Conservation (phyloP, 1,140 invertebrate genomes). For the Caerostris darwini region DNA sequence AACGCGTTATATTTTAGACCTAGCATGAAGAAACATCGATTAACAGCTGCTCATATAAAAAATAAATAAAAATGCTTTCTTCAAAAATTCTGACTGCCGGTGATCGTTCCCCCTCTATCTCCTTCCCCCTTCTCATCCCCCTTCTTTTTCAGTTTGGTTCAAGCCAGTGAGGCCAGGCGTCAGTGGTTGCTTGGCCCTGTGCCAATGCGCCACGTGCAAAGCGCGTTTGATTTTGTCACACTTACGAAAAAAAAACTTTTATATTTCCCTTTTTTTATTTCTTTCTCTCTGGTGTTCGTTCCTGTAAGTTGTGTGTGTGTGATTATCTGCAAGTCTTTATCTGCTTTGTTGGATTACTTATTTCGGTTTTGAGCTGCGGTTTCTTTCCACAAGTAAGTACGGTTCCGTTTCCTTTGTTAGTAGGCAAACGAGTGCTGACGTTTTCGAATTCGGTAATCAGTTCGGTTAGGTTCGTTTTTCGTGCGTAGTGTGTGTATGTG, state of each 20-base stretch:
- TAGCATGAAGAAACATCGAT: background rate
- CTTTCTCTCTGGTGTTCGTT: background rate
- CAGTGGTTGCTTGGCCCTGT: background rate
- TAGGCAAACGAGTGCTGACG: too few relatives aligned
- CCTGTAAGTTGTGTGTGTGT: background rate
- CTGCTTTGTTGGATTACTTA: too few relatives aligned
- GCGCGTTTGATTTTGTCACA: conserved; percentile 18
- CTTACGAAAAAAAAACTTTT: background rate
- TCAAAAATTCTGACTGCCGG: background rate
- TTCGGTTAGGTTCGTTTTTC: too few relatives aligned
- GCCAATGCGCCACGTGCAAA: conserved; percentile 14
- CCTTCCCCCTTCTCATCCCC: background rate
- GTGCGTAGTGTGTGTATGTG: too few relatives aligned
- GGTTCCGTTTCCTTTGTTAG: background rate
- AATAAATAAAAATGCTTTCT: background rate
- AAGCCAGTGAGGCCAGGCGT: background rate
- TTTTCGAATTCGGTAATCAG: too few relatives aligned
- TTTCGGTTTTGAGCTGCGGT: too few relatives aligned
- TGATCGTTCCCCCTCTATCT: background rate
- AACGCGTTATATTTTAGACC: background rate
- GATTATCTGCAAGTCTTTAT: too few relatives aligned
- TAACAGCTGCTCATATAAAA: background rate
- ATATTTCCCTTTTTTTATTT: background rate
- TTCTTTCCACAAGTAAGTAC: background rate
- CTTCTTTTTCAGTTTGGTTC: too few relatives aligned